Evolutionary conservation across 2,888 invertebrate species (phyloP), one percentile per base, ranked within the genome.

Genomic region (Perithous albicinctus): DNA sequence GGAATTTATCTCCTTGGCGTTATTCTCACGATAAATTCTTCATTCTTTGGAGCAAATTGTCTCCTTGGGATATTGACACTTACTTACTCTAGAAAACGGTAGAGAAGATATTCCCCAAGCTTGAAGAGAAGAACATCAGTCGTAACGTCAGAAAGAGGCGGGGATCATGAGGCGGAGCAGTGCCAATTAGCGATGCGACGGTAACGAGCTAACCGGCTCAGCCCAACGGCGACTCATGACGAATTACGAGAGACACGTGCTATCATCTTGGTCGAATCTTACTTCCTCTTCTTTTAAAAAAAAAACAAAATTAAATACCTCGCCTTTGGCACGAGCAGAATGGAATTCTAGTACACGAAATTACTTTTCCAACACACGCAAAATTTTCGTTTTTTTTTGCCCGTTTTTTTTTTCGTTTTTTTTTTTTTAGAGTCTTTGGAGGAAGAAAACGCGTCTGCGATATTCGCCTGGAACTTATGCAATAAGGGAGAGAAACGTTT

Each of bases 401-500:
- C n/a, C n/a, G n/a, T n/a, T n/a, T n/a, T 5, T 29, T 29, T n/a
- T 26, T 3, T 1, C 1, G 3, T n/a, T n/a, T 1, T 26, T 12
- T 1, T 8, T 8, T 26, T 54, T 26, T 26, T 26, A 26, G 26
- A 32, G 32, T 5, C 6, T 6, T 6, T 5, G 15, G 59, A 59
- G 7, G 8, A n/a, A 5, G n/a, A 20, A n/a, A 10, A 61, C 7
- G 59, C 67, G 67, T 76, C 59, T 67, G 38, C 63, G 63, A 46
- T 54, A 70, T 70, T 70, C 63, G 63, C 41, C 15, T 29, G 41
- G 38, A 43, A 41, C 63, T 78, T 78, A 64, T 70, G 78, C 51
- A 67, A 79, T 63, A 74, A 61, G 35, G 63, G 73, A 15, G 41
- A 73, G 48, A 73, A 6, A 43, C 74, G 73, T 51, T n/a, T 64